Evolutionary conservation across 2,797 vertebrate species (phyloP).

Genomic region (Hirundo rustica): DNA sequence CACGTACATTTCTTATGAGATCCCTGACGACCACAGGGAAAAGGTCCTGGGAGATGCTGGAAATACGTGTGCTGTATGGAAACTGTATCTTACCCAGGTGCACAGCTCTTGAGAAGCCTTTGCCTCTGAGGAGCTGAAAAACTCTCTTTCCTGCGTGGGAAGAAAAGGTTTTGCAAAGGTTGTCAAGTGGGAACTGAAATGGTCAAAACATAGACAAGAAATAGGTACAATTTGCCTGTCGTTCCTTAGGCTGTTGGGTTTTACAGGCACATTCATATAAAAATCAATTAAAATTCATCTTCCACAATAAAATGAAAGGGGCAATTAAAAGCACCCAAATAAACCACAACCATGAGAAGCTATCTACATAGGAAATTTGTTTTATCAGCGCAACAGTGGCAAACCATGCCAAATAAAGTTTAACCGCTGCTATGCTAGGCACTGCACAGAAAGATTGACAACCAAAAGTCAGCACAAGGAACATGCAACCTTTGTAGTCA

Average conservation of each 20-base stretch:
- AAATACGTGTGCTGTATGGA: constrained; percentile 6
- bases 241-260: neutral
- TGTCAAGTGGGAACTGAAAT: constrained; percentile 2
- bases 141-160: constrained; percentile 47
- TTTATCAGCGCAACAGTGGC: neutral
- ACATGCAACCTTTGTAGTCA: rapidly evolving
- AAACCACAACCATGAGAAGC: neutral
- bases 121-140: constrained; percentile 25
- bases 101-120: constrained; percentile 30
- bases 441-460: neutral
- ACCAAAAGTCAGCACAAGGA: neutral
- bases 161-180: neutral
- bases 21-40: constrained; percentile 6
- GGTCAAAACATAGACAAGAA: neutral
- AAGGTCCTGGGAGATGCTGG: constrained; percentile 8
- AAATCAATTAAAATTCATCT: neutral
- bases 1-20: neutral
- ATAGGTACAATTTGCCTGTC: neutral
- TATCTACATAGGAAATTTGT: neutral
- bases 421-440: neutral
- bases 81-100: constrained; percentile 52
- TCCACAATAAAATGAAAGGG: neutral
- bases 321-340: neutral
- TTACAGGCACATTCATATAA: neutral
- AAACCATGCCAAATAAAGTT: neutral